Evolutionary conservation across 2,888 invertebrate genomes (phyloP), one percentile per base, ranked within the genome.

Genomic region (Hyposoter didymator): DNA sequence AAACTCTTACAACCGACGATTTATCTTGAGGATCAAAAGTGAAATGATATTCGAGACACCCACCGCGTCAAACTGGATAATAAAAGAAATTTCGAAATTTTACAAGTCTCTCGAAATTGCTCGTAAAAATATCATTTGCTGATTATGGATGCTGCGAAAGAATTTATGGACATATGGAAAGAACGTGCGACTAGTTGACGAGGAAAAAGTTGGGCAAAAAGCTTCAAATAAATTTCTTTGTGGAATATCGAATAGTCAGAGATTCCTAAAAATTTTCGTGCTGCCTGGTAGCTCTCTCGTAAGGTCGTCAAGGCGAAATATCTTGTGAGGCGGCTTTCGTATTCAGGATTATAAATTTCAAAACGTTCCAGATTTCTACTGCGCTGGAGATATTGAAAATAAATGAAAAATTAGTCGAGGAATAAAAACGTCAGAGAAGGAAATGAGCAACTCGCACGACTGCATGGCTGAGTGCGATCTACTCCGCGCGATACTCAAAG

Each of bases 321-420:
- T 43, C 17, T 76, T 19, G 49, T 35, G 35, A 49, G 28, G 14
- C 17, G 14, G 8, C 64, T 66, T 66, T 66, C 64, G 5, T 35
- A 47, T 28, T 19, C 19, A 19, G 49, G 19, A 35, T 66, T 19
- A 32, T 49, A 66, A 76, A 66, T 76, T 8, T 64, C 19, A 59
- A 74, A 62, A 62, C 45, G 10, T 64, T 75, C 49, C 19, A 64
- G 19, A 75, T 69, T 78, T 83, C 69, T 64, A 74, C 72, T 52
- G 28, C 28, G 28, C 28, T 2, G 19, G 73, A 52, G 35, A 52
- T n/a, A n/a, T 35, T 10, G 6, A 52, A 52, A 52, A 72, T 70
- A 22, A 22, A 32, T 12, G 43, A 67, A 67, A 67, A 67, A 43
- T 35, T 17, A 64, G 32, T 35, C 2, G 12, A 17, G 43, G 43